These are phyloP conservation scores for Epizoanthus stellaris DNA, from an alignment of 92 coral and sea anemone species.

Conservation along the genomic window DNA sequence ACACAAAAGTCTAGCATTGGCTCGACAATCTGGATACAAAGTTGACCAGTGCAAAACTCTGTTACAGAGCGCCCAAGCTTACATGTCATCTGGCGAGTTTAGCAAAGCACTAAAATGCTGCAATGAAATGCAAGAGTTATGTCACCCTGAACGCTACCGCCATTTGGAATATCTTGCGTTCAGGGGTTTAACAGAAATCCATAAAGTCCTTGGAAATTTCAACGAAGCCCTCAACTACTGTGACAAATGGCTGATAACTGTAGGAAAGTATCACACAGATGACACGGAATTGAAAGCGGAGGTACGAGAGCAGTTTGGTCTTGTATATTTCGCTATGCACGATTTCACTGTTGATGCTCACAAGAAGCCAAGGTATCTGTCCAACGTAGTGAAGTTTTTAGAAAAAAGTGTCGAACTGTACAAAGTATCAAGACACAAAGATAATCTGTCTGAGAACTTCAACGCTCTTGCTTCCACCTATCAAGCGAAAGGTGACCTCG, in stretches of 20 bases:
- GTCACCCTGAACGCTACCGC: slow-evolving; percentile 13
- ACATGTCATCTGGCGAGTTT: slow-evolving; percentile 16
- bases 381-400: neutral
- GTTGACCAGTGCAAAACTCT: neutral
- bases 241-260: neutral
- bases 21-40: neutral
- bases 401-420: neutral
- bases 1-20: slow-evolving; percentile 22
- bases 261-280: neutral
- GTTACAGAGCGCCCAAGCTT: neutral
- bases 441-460: neutral
- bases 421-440: neutral
- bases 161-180: slow-evolving; percentile 18
- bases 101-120: slow-evolving; percentile 20
- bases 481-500: neutral
- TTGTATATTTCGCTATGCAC: neutral
- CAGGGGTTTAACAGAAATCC: neutral
- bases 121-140: slow-evolving; percentile 11
- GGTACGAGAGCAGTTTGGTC: neutral
- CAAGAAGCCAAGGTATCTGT: neutral
- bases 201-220: slow-evolving; percentile 12
- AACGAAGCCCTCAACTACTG: slow-evolving; percentile 15
- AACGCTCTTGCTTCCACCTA: neutral
- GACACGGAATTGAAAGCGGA: neutral
- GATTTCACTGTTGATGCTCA: neutral